These are phyloP conservation scores for Caenorhabditis sp. DNA, from an alignment of 2,888 invertebrate species.

Conservation along the genomic window DNA sequence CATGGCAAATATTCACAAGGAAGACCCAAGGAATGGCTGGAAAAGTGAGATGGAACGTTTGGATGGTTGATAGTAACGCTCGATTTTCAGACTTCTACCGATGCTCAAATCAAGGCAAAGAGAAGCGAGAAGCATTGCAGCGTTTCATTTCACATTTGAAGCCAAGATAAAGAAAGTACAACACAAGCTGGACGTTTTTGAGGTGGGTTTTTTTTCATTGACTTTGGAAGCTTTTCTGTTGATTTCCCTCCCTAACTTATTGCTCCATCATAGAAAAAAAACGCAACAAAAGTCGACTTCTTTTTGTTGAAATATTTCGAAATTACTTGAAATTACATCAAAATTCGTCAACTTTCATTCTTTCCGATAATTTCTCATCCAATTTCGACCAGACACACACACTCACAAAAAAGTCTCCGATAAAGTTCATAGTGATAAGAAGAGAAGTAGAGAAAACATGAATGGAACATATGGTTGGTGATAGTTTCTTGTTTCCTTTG, in stretches of 20 bases:
- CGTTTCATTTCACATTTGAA: conserved; percentile 99
- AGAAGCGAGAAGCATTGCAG: conserved; percentile 96
- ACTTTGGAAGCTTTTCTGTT: not conserved
- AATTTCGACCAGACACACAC: conserved; percentile 26
- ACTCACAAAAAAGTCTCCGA: not conserved
- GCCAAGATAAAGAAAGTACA: conserved; percentile 93
- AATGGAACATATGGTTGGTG: conserved; percentile 22
- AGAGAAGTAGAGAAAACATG: not conserved
- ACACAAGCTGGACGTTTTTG: conserved; percentile 82
- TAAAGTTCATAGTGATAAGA: conserved; percentile 44
- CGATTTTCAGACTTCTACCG: conserved; percentile 88
- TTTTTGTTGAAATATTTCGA: conserved; percentile 52
- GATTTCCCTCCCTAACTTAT: not conserved
- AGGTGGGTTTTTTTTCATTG: conserved; percentile 65
- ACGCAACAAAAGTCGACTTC: not conserved
- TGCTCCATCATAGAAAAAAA: conserved; percentile 5
- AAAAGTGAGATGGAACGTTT: too few relatives aligned
- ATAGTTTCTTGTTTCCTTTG: not conserved
- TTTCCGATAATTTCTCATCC: conserved; percentile 5
- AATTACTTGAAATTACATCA: conserved; percentile 27
- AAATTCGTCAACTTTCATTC: conserved; percentile 32
- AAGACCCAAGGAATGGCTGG: conserved; percentile 80
- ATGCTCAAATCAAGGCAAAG: conserved; percentile 95
- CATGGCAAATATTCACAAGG: conserved; percentile 85
- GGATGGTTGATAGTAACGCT: too few relatives aligned